A percentile compares a stretch with the other conserved stretches of the same genome.
Evolutionary conservation across 2,888 invertebrate genomes (phyloP).

Genomic region (Amiota communis): DNA sequence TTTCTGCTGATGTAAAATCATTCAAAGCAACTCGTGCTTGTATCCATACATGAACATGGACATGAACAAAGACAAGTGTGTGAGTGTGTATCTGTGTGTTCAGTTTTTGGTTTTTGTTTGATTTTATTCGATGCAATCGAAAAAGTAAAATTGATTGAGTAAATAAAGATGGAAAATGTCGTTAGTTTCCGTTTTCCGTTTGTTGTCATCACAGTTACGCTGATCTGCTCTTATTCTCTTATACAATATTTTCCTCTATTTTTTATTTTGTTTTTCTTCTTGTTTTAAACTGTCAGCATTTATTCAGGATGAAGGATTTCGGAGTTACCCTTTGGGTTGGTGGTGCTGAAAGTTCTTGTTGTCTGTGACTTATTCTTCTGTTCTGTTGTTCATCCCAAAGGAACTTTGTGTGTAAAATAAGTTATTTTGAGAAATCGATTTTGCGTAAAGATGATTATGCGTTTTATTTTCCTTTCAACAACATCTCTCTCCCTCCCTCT

Average conservation of each 20-base stretch:
- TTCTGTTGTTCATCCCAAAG: background rate
- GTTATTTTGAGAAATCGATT: background rate
- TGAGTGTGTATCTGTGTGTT: background rate
- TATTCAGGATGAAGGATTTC: constrained; percentile 17
- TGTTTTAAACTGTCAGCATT: background rate
- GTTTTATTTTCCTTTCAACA: background rate
- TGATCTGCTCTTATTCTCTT: constrained; percentile 35
- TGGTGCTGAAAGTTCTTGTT: too few species aligned
- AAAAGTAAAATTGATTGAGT: constrained; percentile 65
- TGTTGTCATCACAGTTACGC: background rate
- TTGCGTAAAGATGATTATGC: constrained; percentile 3
- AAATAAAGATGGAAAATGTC: constrained; percentile 65
- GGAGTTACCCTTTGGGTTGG: background rate
- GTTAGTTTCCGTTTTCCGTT: constrained; percentile 63
- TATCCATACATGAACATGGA: background rate
- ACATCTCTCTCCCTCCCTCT: too few species aligned
- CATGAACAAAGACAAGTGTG: background rate
- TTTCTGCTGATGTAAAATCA: background rate
- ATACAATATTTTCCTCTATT: background rate
- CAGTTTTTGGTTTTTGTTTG: constrained; percentile 40
- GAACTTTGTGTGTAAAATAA: background rate
- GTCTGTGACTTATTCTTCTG: too few species aligned
- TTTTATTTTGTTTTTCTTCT: background rate
- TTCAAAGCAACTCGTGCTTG: background rate
- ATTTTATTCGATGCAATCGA: constrained; percentile 43